Percentiles rank a stretch among this genome's conserved stretches.
phyloP scores from a whole-genome alignment of 2,113 vertebrate genomes.

The Salvator merianae region DNA sequence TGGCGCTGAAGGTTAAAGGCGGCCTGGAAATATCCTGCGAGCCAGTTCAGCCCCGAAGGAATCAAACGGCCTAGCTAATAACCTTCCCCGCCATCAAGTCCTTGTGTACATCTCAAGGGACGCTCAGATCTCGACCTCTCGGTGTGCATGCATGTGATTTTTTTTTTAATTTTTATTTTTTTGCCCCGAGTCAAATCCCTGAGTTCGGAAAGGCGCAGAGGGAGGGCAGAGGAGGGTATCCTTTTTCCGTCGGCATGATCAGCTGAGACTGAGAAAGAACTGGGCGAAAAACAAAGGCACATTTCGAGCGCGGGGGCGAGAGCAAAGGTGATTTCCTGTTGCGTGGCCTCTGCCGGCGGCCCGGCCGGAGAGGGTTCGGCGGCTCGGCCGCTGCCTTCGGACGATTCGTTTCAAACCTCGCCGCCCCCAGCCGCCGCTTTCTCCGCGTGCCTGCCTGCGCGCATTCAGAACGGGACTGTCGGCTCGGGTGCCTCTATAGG shows the following conservation, averaged over 20 bases:
- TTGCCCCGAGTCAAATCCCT: background rate
- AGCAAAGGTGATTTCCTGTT: slow-evolving; percentile 54
- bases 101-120: background rate
- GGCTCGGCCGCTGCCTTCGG: background rate
- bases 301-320: slow-evolving; percentile 2
- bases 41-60: too few species aligned
- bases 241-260: slow-evolving; percentile 12
- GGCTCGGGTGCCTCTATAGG: background rate
- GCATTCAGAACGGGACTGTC: slow-evolving; percentile 19
- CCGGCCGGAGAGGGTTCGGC: background rate
- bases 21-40: too few species aligned
- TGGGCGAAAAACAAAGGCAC: slow-evolving; percentile 2
- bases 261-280: slow-evolving; percentile 20
- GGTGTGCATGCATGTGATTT: too few species aligned
- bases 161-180: too few species aligned
- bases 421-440: background rate
- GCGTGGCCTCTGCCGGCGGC: background rate
- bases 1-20: too few species aligned
- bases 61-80: too few species aligned
- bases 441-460: background rate
- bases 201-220: background rate
- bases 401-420: background rate
- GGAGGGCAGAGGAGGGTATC: background rate
- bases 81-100: background rate
- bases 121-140: background rate